Base-by-base conservation (phyloP, 2,888 invertebrate species). In the Eremobia ochroleuca region DNA sequence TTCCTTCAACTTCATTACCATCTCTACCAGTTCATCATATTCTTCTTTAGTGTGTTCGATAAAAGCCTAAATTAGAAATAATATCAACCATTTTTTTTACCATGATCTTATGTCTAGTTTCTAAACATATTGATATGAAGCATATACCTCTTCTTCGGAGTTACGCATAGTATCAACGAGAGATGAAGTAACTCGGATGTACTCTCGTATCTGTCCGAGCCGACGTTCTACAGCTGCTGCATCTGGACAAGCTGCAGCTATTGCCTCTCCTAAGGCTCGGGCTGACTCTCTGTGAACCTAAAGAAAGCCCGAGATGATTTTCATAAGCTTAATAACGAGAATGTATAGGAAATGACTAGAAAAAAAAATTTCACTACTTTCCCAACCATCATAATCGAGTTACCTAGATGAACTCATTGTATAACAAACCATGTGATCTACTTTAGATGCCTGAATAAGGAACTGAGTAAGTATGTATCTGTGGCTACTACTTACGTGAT, bases 121-220 rank as follows among this genome's bases (percentile, higher is more conserved):
- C 21, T 65, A 59, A 75, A 46, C 5, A 76, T 43, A 77, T 64
- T 49, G 25, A 70, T 72, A 55, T 61, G 21, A 67, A 66, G 21
- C 8, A 78, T 91, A 79, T 94, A 98, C 98, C 96, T 98, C 98
- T 93, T 98, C 98, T 89, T 97, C 97, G 21, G 97, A 97, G 88
- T 97, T 97, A 88, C 97, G 97, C 96, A 98, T 97, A 59, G 97
- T 97, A 76, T 98, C 97, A 92, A 98, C 98, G 83, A 98, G 97
- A 2, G 97, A 97, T 43, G 98, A 97, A 9, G 98, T 98, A 58
- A 98, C 97, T 90, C 97, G 97, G 81, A 98, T 98, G 91, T 98
- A 98, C 91, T 98, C 98, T 69, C 98, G 95, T 83, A 98, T 98
- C 94, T 98, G 98, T 79, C 97, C 97, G 31, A 98, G 95, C 68